Evolutionary conservation across 2,113 vertebrate species (phyloP), one percentile per base, ranked within the genome.

Genomic region (Castor canadensis): DNA sequence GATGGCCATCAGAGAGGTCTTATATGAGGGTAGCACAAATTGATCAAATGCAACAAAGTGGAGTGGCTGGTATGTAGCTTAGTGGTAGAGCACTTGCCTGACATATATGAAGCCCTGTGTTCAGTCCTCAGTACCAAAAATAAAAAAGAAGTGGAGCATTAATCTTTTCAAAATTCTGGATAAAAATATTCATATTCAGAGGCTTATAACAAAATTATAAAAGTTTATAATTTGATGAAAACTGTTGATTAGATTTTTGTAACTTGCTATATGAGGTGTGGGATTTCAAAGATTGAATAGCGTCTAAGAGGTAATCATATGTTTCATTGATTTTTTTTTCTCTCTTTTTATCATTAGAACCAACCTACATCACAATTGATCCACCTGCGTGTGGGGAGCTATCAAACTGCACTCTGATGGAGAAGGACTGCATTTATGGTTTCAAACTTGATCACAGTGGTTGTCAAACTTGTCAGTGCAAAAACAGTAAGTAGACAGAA

Each of bases 341-440:
- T 71, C 43, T 73, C 20, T 81, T 82, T 96, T 75, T 88, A 95
- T 95, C 79, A 32, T 90, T 92, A 95, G 99, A 99, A 95, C 99
- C 99, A 92, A 99, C 99, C 3, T 99, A 99, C 91, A 99, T 99
- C 97, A 99, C 99, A 73, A 99, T 99, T 97, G 98, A 98, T 93
- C 99, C 99, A 0, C 99, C 99, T 90, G 98, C 97, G 9, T 99
- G 99, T 93, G 98, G 98, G 91, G 95, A 95, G 84, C 93, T 99
- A 84, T 96, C 98, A 87, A 99, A 99, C 98, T 99, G 99, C 97
- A 98, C 98, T 15, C 98, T 99, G 96, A 98, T 97, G 0, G 99
- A 99, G 88, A 98, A 98, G 95, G 99, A 99, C 92, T 99, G 99
- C 81, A 81, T 97, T 85, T 99, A 98, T 60, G 99, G 98, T 85